These are phyloP conservation scores for Penelope pileata DNA, from an alignment of 2,113 vertebrate genomes.

Conservation along the genomic window DNA sequence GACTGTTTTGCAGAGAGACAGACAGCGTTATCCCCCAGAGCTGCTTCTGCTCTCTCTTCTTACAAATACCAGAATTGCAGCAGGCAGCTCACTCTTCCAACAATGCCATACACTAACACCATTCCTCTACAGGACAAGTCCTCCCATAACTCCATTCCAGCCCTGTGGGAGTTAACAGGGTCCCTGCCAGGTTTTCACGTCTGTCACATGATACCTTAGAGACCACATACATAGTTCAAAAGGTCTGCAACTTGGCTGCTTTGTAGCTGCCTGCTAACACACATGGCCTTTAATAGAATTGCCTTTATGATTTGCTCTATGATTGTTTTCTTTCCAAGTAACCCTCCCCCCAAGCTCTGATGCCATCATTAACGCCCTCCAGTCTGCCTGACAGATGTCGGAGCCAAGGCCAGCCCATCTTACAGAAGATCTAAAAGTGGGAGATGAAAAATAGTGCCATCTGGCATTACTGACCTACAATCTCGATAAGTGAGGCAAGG, in stretches of 20 bases:
- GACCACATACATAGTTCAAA: not conserved
- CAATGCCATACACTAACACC: not conserved
- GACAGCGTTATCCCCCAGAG: not conserved
- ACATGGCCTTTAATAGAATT: not conserved
- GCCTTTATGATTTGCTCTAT: not conserved
- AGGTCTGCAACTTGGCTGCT: not conserved
- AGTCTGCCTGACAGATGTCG: not conserved
- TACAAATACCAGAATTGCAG: not conserved
- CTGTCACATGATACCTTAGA: not conserved
- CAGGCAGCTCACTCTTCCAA: not conserved
- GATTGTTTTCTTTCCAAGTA: not conserved
- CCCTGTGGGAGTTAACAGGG: not conserved
- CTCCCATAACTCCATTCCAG: not conserved
- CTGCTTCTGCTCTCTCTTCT: not conserved
- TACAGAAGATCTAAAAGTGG: too few relatives aligned
- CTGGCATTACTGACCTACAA: constrained; percentile 87
- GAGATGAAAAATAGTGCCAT: not conserved
- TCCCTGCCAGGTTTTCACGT: not conserved
- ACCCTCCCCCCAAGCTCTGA: not conserved
- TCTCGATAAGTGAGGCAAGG: constrained; percentile 91
- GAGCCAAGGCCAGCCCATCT: not conserved
- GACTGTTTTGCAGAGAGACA: not conserved
- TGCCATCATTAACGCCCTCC: not conserved
- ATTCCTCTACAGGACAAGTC: not conserved
- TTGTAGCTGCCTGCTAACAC: not conserved